Evolutionary conservation across 2,888 invertebrate genomes (phyloP), one percentile per base, ranked within the genome.

Genomic region (Drosophila acutilabella): DNA sequence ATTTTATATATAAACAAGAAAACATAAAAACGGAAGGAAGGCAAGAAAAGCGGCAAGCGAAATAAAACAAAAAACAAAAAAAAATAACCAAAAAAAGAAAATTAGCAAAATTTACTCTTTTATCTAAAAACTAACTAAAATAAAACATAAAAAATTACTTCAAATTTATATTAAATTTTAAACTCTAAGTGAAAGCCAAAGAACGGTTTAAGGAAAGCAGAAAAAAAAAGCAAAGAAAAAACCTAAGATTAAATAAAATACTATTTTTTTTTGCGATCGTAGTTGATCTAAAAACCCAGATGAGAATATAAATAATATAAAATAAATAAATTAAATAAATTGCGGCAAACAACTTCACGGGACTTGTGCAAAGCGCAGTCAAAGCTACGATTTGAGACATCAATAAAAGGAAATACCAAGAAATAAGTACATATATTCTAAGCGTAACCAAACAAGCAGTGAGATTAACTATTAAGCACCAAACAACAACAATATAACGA

Each of bases 351-450:
- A 67, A 81, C 74, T 78, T 71, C 69, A 81, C 57, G 89, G 81
- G 90, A 89, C 88, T 91, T 91, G 92, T 92, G 92, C 92, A 90
- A 92, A 92, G 92, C 92, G 92, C 92, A 91, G 90, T 90, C 89
- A 89, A 88, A 88, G 79, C 81, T 82, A 85, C 20, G 20, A 20
- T 85, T 74, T 51, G 40, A 59, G 23, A 23, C 6, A 5, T 23
- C 71, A 69, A 80, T 64, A 66, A 75, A 65, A 73, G 50, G 44
- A 68, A 66, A 78, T 67, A 61, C 61, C 68, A 81, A 72, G 54
- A 74, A 68, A 56, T 66, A 77, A 75, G 75, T 71, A 81, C 59
- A 73, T 80, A 75, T 80, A 76, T 74, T 71, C 45, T 71, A 75
- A 82, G 71, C 60, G 42, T 57, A 73, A 88, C 68, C 64, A 76